Conservation (phyloP, 2,113 vertebrate species). For the Pterophyllum scalare region DNA sequence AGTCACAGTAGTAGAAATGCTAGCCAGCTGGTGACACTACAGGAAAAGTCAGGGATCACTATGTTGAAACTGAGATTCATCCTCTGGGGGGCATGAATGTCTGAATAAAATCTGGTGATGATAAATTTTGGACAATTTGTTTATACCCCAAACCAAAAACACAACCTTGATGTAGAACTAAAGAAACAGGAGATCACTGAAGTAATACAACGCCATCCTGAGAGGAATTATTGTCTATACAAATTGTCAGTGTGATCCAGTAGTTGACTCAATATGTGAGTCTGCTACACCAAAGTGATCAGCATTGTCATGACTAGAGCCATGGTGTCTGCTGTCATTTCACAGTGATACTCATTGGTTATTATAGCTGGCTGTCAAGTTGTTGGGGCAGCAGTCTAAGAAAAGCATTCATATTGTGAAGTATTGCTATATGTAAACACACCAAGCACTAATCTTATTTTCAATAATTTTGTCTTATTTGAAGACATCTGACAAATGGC, state of each 20-base stretch:
- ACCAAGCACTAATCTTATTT: neutral
- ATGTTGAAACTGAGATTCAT: slow-evolving; percentile 1
- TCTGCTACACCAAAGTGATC: neutral
- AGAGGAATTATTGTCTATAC: neutral
- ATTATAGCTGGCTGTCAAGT: neutral
- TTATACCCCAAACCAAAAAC: neutral
- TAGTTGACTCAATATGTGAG: neutral
- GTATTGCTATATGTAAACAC: neutral
- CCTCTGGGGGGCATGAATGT: neutral
- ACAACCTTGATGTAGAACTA: neutral
- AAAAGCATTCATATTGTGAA: neutral
- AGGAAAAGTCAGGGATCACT: neutral
- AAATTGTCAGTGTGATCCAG: neutral
- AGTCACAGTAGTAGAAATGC: neutral
- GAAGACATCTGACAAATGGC: neutral
- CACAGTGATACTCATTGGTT: neutral
- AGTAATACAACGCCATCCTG: too few species aligned
- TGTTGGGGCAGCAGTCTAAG: neutral
- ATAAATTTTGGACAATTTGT: neutral
- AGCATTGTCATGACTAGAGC: neutral
- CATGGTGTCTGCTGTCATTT: neutral
- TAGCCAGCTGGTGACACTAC: neutral
- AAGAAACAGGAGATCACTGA: neutral
- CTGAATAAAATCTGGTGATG: neutral
- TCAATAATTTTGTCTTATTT: neutral